Percentiles rank a stretch among this genome's conserved stretches.
phyloP scores from a whole-genome alignment of 2,113 vertebrate species.

The Brachyhypopomus gauderio region DNA sequence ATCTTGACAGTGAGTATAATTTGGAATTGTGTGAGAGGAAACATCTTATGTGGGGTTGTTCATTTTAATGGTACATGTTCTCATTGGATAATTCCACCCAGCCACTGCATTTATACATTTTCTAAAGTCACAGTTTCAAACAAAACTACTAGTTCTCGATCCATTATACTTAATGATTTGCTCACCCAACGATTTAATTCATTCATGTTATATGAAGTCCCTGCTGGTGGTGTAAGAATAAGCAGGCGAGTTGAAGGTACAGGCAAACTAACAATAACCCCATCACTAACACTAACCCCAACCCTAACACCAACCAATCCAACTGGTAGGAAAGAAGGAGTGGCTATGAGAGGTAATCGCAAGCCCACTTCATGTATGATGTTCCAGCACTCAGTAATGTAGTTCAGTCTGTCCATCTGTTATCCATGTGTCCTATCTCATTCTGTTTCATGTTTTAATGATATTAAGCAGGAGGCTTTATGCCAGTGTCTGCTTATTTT shows the following conservation, averaged over 20 bases:
- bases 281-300: no score
- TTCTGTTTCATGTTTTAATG: no score
- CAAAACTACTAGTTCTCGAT: conserved; percentile 72
- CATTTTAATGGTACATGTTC: conserved; percentile 74
- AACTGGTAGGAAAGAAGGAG: no score
- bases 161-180: conserved; percentile 78
- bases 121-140: conserved; percentile 75
- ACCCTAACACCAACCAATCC: no score
- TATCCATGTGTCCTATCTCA: no score
- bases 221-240: conserved; percentile 64
- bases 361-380: no score
- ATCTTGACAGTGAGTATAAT: conserved; percentile 72
- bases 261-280: conserved; percentile 57
- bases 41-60: conserved; percentile 65
- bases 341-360: no score
- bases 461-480: no score
- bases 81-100: conserved; percentile 69
- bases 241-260: conserved; percentile 37
- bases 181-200: conserved; percentile 77
- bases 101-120: conserved; percentile 66
- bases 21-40: conserved; percentile 71
- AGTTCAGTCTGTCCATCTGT: no score
- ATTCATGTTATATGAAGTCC: conserved; percentile 73
- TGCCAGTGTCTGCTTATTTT: neutral
- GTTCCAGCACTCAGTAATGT: no score